A percentile compares a stretch with the other conserved stretches of the same genome.
Evolutionary conservation across 2,888 invertebrate species (phyloP).

Genomic region (Frankliniella intonsa): DNA sequence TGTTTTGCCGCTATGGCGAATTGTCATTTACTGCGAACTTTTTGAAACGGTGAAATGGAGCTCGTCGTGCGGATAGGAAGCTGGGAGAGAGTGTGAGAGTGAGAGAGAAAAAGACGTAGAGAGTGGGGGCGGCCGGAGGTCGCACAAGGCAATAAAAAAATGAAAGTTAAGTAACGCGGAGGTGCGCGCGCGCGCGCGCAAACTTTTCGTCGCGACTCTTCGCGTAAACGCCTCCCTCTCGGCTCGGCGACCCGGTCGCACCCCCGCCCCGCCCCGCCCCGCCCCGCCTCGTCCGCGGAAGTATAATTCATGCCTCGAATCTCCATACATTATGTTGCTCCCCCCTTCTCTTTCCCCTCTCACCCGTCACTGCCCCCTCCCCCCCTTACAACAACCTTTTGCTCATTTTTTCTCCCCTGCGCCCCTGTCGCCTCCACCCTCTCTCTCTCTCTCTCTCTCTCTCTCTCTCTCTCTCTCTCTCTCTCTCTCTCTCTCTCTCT

Average conservation of each 20-base stretch:
- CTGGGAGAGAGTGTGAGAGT: no score
- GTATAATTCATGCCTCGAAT: conserved; percentile 3
- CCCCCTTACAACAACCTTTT: background rate
- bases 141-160: no score
- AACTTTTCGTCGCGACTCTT: no score
- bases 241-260: background rate
- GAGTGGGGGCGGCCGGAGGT: background rate
- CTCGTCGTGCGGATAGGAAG: no score
- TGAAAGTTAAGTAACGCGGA: no score
- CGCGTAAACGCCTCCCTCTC: no score
- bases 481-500: background rate
- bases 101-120: background rate
- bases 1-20: no score
- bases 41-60: no score
- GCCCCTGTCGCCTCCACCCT: no score
- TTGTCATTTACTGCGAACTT: no score
- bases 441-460: no score
- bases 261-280: background rate
- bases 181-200: no score
- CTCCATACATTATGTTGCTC: background rate
- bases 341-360: background rate
- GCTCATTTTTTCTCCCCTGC: background rate
- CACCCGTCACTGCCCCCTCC: background rate
- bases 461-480: background rate
- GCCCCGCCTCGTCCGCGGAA: background rate